Evolutionary conservation across 2,797 vertebrate species (phyloP).

Genomic region (Melanotaenia parkinsoni): DNA sequence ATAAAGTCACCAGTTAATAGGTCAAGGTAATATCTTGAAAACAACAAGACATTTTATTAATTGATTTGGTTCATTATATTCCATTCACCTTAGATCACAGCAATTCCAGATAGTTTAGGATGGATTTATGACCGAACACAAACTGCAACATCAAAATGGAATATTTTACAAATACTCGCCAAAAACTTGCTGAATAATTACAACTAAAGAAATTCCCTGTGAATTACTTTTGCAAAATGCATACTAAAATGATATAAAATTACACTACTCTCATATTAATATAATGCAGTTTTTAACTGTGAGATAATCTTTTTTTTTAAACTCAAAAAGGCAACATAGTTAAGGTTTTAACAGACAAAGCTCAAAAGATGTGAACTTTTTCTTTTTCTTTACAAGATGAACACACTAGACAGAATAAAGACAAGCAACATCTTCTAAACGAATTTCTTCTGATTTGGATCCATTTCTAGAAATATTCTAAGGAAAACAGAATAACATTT

Average conservation of each 20-base stretch:
- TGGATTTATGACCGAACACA: not conserved
- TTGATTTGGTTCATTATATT: too few relatives aligned
- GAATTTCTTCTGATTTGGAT: not conserved
- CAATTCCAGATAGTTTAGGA: not conserved
- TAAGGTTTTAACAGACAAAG: conserved; percentile 23
- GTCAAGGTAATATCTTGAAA: conserved; percentile 31
- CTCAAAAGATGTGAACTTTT: conserved; percentile 19
- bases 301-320: too few relatives aligned
- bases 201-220: too few relatives aligned
- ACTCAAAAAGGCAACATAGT: too few relatives aligned
- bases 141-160: too few relatives aligned
- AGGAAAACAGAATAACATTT: not conserved
- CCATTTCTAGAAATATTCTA: not conserved
- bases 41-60: conserved; percentile 32
- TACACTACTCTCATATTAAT: too few relatives aligned
- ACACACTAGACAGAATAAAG: not conserved
- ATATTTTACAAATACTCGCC: too few relatives aligned
- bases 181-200: too few relatives aligned
- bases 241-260: too few relatives aligned
- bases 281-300: not conserved
- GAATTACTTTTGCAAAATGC: conserved; percentile 11
- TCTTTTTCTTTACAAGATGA: not conserved
- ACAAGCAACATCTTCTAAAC: not conserved
- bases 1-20: conserved; percentile 52
- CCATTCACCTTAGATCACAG: not conserved